Base-by-base conservation (phyloP, 1,140 invertebrate species). In the honey bee (Apis mellifera) region DNA sequence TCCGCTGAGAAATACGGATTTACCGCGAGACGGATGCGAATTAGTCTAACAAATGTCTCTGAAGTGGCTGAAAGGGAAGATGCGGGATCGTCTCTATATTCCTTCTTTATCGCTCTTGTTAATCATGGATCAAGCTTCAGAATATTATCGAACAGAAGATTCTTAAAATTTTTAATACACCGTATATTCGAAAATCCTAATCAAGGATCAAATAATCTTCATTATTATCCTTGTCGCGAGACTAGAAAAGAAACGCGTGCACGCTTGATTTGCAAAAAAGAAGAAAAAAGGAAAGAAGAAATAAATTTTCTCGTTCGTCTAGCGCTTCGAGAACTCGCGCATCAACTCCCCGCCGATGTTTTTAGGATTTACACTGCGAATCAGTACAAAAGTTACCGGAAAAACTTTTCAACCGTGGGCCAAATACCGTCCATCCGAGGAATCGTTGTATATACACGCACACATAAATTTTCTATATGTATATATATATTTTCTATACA, bases 351-450 rank as follows among this genome's bases (percentile, higher is more conserved):
- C 54, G 57, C 52, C 70, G 74, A 65, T 78, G 76, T 88, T 88
- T 87, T 88, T 88, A 70, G 82, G 55, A 32, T 26, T 71, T 66
- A 21, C 60, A 66, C 15, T 54, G 78, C 71, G 72, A 60, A 82
- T 71, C 76, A 66, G 66, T 50, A 54, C 74, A 79, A 84, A 89
- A 89, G 84, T 89, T 89, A 50, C 70, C 64, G 69, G 66, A 74
- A 73, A 86, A 89, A 89, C 87, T 89, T 89, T 89, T 68, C 78
- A 68, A 79, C 72, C 82, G 72, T 55, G 73, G 78, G 83, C 75
- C 75, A 83, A 88, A 88, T 82, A 76, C 78, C 62, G 71, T 73
- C 69, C 70, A 76, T 76, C 73, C 66, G 77, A n/a, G n/a, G 72
- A 86, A 85, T 89, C 83, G 80, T 48, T 68, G 32, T 26, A 9